Evolutionary conservation across 2,113 vertebrate species (phyloP).

Genomic region (Trogon surrucura): DNA sequence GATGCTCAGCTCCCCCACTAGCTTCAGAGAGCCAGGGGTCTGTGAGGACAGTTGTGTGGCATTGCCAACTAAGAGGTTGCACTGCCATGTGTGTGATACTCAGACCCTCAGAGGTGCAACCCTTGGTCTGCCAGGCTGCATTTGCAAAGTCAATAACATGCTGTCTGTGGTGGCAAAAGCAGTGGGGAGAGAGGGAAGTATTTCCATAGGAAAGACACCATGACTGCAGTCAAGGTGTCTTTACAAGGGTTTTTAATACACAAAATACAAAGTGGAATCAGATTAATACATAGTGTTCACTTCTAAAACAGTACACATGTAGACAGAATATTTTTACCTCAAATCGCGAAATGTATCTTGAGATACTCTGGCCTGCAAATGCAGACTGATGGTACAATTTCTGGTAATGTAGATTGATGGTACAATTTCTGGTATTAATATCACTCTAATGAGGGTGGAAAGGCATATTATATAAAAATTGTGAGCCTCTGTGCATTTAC

Average conservation of each 20-base stretch:
- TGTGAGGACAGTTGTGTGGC: background rate
- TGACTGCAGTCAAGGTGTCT: background rate
- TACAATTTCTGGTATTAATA: background rate
- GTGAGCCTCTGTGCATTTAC: background rate
- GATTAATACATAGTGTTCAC: background rate
- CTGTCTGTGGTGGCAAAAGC: background rate
- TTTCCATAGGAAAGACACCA: background rate
- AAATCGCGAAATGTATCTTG: background rate
- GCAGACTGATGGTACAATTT: background rate
- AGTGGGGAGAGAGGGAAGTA: background rate
- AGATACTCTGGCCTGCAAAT: background rate
- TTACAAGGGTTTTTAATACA: background rate
- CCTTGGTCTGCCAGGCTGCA: background rate
- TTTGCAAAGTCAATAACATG: background rate
- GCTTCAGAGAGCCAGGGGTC: background rate
- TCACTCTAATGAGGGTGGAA: background rate
- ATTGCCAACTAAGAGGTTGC: background rate
- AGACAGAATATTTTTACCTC: background rate
- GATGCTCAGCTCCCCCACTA: background rate
- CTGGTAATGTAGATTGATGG: background rate
- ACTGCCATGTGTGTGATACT: background rate
- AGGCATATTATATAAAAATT: background rate
- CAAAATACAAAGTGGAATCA: background rate
- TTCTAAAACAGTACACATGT: background rate
- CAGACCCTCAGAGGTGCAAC: background rate